Evolutionary conservation across 2,797 vertebrate species (phyloP).

Genomic region (Typhlichthys subterraneus): DNA sequence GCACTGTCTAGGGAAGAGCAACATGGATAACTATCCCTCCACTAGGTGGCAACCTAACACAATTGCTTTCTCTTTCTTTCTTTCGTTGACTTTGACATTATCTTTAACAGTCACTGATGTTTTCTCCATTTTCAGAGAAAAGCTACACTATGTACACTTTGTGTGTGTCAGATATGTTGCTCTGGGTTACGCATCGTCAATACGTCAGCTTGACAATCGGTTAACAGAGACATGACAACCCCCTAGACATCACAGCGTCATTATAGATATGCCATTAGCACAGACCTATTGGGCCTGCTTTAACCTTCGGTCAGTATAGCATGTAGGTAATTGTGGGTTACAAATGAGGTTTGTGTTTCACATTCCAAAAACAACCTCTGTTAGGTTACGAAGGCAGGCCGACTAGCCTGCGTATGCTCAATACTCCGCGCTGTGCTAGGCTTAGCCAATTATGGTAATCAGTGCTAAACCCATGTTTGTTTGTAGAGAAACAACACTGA

Average conservation of each 20-base stretch:
- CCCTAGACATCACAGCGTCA: slow-evolving; percentile 30
- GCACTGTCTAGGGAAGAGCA: slow-evolving; percentile 1
- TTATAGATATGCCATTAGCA: slow-evolving; percentile 32
- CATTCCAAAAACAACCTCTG: slow-evolving; percentile 21
- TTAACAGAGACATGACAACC: slow-evolving; percentile 28
- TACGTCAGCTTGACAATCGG: slow-evolving; percentile 25
- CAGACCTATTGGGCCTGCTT: slow-evolving; percentile 23
- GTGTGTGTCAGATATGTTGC: no score
- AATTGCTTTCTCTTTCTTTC: background rate
- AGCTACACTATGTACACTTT: background rate
- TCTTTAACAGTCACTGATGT: background rate
- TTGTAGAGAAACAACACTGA: no score
- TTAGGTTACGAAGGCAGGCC: slow-evolving; percentile 8
- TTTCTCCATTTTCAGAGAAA: slow-evolving; percentile 9
- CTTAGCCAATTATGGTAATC: slow-evolving; percentile 2
- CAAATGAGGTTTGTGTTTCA: slow-evolving; percentile 7
- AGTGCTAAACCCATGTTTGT: no score
- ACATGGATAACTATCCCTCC: slow-evolving; percentile 40
- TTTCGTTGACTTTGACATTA: background rate
- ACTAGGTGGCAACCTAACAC: slow-evolving; percentile 71
- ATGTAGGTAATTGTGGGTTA: slow-evolving; percentile 22
- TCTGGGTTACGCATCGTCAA: slow-evolving; percentile 18
- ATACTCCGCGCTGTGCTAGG: slow-evolving; percentile 7
- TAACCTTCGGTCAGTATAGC: slow-evolving; percentile 23
- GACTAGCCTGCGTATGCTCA: slow-evolving; percentile 17